These are phyloP conservation scores for Hippocampus barbouri DNA, from an alignment of 2,113 vertebrate species.

Conservation along the genomic window DNA sequence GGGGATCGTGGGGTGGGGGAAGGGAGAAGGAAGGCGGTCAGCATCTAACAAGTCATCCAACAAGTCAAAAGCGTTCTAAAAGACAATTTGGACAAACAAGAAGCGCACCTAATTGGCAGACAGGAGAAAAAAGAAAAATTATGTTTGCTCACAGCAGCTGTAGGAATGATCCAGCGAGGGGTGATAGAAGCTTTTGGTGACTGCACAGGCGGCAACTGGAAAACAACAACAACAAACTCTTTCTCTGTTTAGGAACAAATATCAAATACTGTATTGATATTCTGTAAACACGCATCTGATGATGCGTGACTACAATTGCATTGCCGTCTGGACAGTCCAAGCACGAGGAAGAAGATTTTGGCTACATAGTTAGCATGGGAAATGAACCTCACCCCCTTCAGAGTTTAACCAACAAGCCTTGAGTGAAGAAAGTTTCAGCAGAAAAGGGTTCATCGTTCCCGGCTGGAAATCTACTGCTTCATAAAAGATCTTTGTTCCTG, in stretches of 20 bases:
- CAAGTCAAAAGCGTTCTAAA: slow-evolving; percentile 1
- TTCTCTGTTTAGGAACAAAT: not conserved
- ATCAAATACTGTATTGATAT: not conserved
- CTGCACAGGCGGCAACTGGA: slow-evolving; percentile 66
- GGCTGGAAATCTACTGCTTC: not conserved
- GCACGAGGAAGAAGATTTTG: not conserved
- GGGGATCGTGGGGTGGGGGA: slow-evolving; percentile 10
- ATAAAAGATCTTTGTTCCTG: not conserved
- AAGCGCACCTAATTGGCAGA: not conserved
- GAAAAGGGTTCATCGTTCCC: not conserved
- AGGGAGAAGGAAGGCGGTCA: slow-evolving; percentile 26
- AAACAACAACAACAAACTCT: slow-evolving; percentile 2
- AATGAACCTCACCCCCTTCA: not conserved
- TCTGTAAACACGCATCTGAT: not conserved
- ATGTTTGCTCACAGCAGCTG: slow-evolving; percentile 69
- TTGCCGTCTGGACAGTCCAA: not conserved
- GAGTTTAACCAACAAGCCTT: not conserved
- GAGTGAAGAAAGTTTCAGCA: not conserved
- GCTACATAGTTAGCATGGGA: too few species aligned
- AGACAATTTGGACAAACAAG: slow-evolving; percentile 6
- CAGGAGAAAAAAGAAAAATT: not conserved
- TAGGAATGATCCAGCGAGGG: slow-evolving; percentile 90
- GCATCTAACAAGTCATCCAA: slow-evolving; percentile 3
- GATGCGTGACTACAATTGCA: too few species aligned
- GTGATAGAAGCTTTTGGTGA: slow-evolving; percentile 75